Percentiles rank a stretch among this genome's conserved stretches.
Evolutionary conservation across 2,888 invertebrate genomes (phyloP).

Genomic region (Caenorhabditis angaria): DNA sequence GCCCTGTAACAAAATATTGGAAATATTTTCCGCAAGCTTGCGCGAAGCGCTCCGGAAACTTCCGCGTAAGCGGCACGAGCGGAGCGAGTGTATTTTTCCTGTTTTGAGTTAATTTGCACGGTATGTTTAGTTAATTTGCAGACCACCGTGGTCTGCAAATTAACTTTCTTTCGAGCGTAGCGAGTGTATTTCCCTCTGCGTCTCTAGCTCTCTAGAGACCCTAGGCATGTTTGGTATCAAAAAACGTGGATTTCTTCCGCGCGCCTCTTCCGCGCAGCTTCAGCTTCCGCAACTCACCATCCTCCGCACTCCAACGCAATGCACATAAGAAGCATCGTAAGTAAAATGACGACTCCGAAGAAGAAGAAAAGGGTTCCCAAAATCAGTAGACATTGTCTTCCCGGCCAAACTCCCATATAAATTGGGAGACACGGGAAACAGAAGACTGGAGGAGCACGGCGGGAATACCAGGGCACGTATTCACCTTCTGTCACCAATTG

Average conservation of each 20-base stretch:
- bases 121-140: too few relatives aligned
- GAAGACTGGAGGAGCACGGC: constrained; percentile 67
- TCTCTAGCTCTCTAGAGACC: too few relatives aligned
- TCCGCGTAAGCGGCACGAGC: too few relatives aligned
- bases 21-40: too few relatives aligned
- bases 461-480: constrained; percentile 70
- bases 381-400: constrained; percentile 65
- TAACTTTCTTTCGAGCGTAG: too few relatives aligned
- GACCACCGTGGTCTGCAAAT: too few relatives aligned
- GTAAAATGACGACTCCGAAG: constrained; percentile 68
- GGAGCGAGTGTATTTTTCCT: too few relatives aligned
- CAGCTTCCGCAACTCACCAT: constrained; percentile 54
- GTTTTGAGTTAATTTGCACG: too few relatives aligned
- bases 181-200: too few relatives aligned
- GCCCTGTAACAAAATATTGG: constrained; percentile 49
- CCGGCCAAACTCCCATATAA: constrained; percentile 69
- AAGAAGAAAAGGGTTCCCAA: constrained; percentile 67
- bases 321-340: constrained; percentile 68
- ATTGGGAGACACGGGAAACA: constrained; percentile 70
- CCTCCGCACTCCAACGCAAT: constrained; percentile 69
- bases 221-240: background rate
- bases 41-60: background rate
- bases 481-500: constrained; percentile 53
- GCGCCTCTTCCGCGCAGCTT: background rate
- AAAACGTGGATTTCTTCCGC: too few relatives aligned